Evolutionary conservation across 2,888 invertebrate species (phyloP).

Genomic region (Cerastis rubricosa): DNA sequence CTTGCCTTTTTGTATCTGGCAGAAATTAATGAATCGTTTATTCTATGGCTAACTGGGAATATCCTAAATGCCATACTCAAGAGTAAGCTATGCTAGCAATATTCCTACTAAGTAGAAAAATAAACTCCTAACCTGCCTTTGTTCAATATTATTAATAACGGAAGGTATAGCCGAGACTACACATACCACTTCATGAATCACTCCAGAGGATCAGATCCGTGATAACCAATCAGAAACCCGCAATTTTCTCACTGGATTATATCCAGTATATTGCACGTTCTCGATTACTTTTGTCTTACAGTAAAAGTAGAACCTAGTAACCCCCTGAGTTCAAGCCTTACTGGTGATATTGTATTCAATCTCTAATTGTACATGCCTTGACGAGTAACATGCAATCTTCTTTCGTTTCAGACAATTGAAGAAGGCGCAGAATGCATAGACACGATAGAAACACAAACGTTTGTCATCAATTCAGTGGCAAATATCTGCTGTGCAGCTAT

Average conservation of each 20-base stretch:
- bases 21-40: not conserved
- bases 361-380: not conserved
- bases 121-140: no score
- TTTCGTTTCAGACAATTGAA: constrained; percentile 74
- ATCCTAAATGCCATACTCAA: not conserved
- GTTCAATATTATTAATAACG: no score
- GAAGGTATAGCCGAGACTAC: no score
- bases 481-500: constrained; percentile 78
- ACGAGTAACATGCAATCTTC: not conserved
- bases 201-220: not conserved
- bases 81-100: not conserved
- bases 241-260: no score
- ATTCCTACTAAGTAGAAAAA: not conserved
- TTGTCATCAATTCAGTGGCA: constrained; percentile 80
- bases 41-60: not conserved
- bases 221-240: no score
- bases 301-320: not conserved
- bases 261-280: not conserved
- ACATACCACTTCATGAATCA: no score
- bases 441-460: constrained; percentile 81
- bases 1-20: not conserved
- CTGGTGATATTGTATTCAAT: not conserved
- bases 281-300: not conserved
- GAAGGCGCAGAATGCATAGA: constrained; percentile 77
- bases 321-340: no score